phyloP scores from a whole-genome alignment of 2,797 vertebrate genomes.

The Notoglanidium macrostoma region DNA sequence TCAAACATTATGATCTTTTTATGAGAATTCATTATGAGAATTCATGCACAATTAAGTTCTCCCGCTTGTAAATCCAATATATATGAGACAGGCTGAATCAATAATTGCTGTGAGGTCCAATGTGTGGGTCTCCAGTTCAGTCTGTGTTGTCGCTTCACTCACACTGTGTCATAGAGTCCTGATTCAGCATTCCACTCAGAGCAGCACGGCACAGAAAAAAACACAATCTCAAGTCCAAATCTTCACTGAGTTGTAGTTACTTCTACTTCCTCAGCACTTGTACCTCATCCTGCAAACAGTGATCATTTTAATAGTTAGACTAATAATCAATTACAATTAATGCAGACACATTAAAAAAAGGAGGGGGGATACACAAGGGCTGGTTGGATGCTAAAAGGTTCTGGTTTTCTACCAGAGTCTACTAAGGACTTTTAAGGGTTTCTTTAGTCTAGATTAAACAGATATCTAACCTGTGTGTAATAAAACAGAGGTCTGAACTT shows the following conservation, averaged over 20 bases:
- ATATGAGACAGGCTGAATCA: background rate
- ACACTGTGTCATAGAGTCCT: background rate
- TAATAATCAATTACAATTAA: background rate
- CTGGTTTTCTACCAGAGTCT: background rate
- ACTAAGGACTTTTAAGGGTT: background rate
- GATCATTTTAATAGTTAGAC: background rate
- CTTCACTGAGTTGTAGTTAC: constrained; percentile 38
- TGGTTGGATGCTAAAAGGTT: background rate
- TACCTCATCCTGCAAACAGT: constrained; percentile 72
- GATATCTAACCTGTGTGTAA: background rate
- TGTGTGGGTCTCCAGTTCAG: constrained; percentile 4
- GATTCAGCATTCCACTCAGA: constrained; percentile 14
- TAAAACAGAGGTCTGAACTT: background rate
- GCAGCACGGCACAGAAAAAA: constrained; percentile 2
- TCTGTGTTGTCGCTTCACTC: constrained; percentile 9
- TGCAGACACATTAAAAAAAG: background rate
- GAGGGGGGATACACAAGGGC: background rate
- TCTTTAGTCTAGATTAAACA: background rate
- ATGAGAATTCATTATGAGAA: no score
- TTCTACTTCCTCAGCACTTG: constrained; percentile 64
- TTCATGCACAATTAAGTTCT: background rate
- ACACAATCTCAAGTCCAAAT: constrained; percentile 10
- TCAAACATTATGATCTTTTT: background rate
- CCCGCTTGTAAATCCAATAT: background rate
- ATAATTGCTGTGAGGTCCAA: background rate